Percentiles rank a stretch among this genome's conserved stretches.
Evolutionary conservation across 2,113 vertebrate genomes (phyloP).

Genomic region (Opisthocomus hoazin): DNA sequence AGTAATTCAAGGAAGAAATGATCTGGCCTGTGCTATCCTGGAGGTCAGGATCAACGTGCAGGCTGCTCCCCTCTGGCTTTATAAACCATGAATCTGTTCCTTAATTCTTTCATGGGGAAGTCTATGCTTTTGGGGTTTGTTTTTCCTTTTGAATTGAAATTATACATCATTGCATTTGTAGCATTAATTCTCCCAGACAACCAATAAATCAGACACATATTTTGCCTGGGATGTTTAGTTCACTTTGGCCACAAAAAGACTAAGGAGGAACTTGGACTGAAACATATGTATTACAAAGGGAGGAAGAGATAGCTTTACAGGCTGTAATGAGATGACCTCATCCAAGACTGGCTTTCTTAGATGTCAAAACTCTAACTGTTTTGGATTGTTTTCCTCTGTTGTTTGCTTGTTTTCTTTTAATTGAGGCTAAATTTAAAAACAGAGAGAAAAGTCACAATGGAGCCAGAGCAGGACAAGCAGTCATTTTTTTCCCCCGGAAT

Average conservation of each 20-base stretch:
- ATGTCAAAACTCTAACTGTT: constrained; percentile 30
- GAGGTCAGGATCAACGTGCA: not conserved
- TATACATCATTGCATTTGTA: constrained; percentile 30
- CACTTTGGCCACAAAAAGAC: constrained; percentile 17
- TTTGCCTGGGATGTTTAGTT: constrained; percentile 24
- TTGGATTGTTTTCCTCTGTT: not conserved
- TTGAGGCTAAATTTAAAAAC: not conserved
- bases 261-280: constrained; percentile 21
- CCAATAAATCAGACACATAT: constrained; percentile 45
- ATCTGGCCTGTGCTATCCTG: not conserved
- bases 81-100: constrained; percentile 13
- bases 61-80: not conserved
- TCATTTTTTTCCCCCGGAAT: not conserved
- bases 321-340: constrained; percentile 57
- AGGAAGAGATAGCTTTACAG: constrained; percentile 55
- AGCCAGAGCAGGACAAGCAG: not conserved
- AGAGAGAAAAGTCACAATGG: not conserved
- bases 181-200: constrained; percentile 40
- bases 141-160: constrained; percentile 51
- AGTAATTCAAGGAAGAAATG: not conserved
- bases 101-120: constrained; percentile 14
- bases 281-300: constrained; percentile 31
- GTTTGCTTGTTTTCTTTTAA: not conserved
- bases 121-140: constrained; percentile 18
- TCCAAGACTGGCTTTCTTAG: constrained; percentile 32